Conservation (phyloP, 2,113 vertebrate species). For the Brachyistius frenatus region DNA sequence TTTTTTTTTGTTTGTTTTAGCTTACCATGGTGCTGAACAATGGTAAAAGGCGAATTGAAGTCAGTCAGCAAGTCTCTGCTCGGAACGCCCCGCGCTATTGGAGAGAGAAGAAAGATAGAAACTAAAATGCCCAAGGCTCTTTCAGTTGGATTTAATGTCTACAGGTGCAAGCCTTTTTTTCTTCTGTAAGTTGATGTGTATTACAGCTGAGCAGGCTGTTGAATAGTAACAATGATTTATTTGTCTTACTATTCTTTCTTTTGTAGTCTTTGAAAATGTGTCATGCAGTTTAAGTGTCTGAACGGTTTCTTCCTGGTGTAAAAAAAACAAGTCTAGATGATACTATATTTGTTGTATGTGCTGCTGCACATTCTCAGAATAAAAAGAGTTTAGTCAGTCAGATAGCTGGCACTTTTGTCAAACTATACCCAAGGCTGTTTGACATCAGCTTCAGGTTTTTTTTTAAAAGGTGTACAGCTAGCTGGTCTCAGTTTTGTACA, state of each 20-base stretch:
- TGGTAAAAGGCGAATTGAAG: constrained; percentile 5
- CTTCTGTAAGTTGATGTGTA: neutral
- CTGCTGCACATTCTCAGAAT: neutral
- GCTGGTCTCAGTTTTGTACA: neutral
- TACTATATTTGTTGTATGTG: neutral
- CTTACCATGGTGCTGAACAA: constrained; percentile 12
- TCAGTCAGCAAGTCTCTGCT: constrained; percentile 4
- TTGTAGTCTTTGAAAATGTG: neutral
- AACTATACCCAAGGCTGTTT: neutral
- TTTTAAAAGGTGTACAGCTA: neutral
- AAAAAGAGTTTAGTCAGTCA: neutral
- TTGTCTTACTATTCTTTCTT: neutral
- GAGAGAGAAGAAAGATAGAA: neutral
- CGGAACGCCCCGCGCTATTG: neutral
- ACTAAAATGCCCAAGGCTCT: neutral
- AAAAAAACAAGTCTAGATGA: neutral
- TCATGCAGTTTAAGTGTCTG: neutral
- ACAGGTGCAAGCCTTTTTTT: constrained; percentile 1
- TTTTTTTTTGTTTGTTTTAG: neutral
- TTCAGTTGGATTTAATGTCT: neutral
- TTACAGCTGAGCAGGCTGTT: neutral
- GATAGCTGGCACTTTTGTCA: neutral
- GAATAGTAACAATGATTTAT: neutral
- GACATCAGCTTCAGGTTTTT: neutral
- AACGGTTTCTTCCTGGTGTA: neutral